Base-by-base conservation (phyloP, 2,113 vertebrate species). In the Copsychus sechellarum region DNA sequence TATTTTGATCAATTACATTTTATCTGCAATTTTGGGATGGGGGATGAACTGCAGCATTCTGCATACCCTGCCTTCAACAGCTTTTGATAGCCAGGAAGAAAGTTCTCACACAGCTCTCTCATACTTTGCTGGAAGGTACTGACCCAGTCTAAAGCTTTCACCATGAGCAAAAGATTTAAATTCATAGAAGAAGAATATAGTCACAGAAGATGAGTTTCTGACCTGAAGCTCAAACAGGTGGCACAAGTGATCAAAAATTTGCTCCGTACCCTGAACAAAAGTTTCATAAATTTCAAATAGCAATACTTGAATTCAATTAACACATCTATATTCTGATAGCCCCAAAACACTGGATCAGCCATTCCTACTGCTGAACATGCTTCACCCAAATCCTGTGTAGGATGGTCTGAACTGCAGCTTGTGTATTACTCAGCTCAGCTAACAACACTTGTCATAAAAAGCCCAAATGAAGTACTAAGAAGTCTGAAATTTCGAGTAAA, bases 221-320 rank as follows among this genome's bases (percentile, higher is more conserved):
- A 62, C 3, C 5, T 26, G 9, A 53, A 29, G 8, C 20, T 72
- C 53, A 77, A 38, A 83, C 20, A 64, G 9, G 65, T 73, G 28
- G 21, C 0, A 0, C 23, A 64, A 62, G 23, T 4, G 17, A 56
- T 47, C 3, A 29, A n/a, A 43, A 61, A 4, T 33, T 47, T 79
- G 9, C 12, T 33, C 12, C 33, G 14, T 11, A 42, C 6, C 4
- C 48, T 18, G 36, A 89, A 81, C 5, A 81, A 45, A 24, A 31
- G 4, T 67, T 80, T 77, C 28, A 17, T 67, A 60, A 61, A 34
- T 7, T 86, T 73, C 48, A 51, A 18, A 21, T 21, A 72, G 9
- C 1, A 4, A 6, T 61, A 38, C 3, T 9, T 6, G 1, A 17
- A 42, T 92, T 73, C 42, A 64, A 38, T 38, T 25, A 60, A 34